phyloP scores from a whole-genome alignment of 1,140 invertebrate species.

The Berghia stephanieae region DNA sequence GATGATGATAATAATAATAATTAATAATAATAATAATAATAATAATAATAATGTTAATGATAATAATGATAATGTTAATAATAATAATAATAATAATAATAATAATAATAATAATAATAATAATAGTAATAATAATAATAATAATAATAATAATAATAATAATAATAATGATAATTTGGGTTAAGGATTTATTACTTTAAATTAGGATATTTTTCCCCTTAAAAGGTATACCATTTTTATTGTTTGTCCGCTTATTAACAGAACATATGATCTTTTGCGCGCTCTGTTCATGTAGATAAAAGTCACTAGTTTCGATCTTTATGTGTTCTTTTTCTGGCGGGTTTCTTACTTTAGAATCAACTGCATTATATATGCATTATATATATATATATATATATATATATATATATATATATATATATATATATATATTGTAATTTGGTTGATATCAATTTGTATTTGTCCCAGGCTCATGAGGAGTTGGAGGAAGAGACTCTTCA shows the following conservation, averaged over 20 bases:
- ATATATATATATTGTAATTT: background rate
- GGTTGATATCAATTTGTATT: background rate
- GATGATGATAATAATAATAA: background rate
- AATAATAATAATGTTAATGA: too few species aligned
- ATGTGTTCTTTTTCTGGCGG: background rate
- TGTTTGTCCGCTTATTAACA: too few species aligned
- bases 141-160: background rate
- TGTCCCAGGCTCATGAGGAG: constrained; percentile 52
- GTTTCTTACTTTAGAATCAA: background rate
- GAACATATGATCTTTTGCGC: background rate
- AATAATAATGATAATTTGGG: background rate
- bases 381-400: too few species aligned
- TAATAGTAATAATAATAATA: background rate
- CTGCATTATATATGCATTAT: background rate
- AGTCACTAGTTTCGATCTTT: background rate
- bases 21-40: too few species aligned
- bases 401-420: too few species aligned
- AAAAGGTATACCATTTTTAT: too few species aligned
- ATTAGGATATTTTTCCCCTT: too few species aligned
- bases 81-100: too few species aligned
- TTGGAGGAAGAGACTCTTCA: constrained; percentile 58
- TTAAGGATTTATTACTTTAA: too few species aligned
- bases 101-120: background rate
- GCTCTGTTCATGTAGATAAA: background rate
- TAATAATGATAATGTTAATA: background rate